These are phyloP conservation scores for Urophycis tenuis DNA, from an alignment of 2,797 vertebrate species.

Conservation along the genomic window DNA sequence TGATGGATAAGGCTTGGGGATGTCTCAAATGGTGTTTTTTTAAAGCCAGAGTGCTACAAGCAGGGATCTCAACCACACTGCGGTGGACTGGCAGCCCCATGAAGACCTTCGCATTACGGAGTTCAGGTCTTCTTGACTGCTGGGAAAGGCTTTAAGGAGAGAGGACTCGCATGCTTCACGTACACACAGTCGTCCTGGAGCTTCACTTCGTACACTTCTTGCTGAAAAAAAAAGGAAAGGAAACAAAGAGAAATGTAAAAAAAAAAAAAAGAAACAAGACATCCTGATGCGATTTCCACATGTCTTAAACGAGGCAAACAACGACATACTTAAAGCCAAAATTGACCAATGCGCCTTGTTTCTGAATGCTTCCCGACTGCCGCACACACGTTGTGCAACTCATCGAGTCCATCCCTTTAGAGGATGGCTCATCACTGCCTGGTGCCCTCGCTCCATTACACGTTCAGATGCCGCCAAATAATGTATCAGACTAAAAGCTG, in stretches of 20 bases:
- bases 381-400: too few species aligned
- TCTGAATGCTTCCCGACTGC: background rate
- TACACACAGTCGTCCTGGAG: slow-evolving; percentile 63
- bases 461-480: too few species aligned
- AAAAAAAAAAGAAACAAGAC: background rate
- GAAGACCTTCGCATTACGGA: slow-evolving; percentile 21
- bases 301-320: background rate
- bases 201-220: slow-evolving; percentile 71
- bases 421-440: background rate
- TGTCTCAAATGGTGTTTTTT: slow-evolving; percentile 44
- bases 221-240: slow-evolving; percentile 50
- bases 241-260: background rate
- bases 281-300: background rate
- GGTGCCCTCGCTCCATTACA: background rate
- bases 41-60: slow-evolving; percentile 23
- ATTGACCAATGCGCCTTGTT: background rate
- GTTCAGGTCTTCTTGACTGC: slow-evolving; percentile 46
- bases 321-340: background rate
- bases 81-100: background rate
- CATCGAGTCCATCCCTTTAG: background rate
- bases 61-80: slow-evolving; percentile 8
- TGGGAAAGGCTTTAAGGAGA: slow-evolving; percentile 61
- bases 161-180: slow-evolving; percentile 59
- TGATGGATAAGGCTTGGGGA: slow-evolving; percentile 51
- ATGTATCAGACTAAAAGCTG: too few species aligned